Base-by-base conservation (phyloP, 2,113 vertebrate genomes). In the Erythrocercus mccallii region DNA sequence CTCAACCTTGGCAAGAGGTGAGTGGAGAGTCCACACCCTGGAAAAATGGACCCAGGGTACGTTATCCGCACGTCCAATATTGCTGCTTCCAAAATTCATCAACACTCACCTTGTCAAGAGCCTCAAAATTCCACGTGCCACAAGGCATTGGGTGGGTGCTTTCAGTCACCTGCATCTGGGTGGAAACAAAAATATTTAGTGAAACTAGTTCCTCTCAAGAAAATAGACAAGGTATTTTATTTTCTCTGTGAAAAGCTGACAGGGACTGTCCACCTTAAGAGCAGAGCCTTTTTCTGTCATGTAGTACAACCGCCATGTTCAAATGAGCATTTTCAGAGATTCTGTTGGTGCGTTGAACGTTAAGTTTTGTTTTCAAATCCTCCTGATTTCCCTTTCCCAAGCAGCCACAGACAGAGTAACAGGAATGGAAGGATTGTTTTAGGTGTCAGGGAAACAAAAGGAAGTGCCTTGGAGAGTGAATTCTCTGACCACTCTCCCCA, bases 1-100 rank as follows among this genome's bases (percentile, higher is more conserved):
- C 96, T 99, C 5, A 99, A 99, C 97, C 99, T 99, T 10, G 99
- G 99, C 53, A 99, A 99, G 94, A 96, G 99, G 99, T 99, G 95
- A 98, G 99, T 56, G n/a, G 68, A 22, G 61, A 2, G 3, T 28
- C 38, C 30, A 19, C 0, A 3, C 23, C 64, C 31, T 71, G 66
- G 15, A 1, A 2, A 11, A 51, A 51, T 24, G 27, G 44, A 25
- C 16, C 35, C 53, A 7, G n/a, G 15, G 16, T 33, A 0, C 18
- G 0, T 17, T 5, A 3, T 17, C 65, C 86, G 81, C 3, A 0
- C 28, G 2, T 38, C 51, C 3, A 2, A 0, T 37, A 11, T 22
- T 78, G 50, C 57, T 80, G 8, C 68, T 79, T 44, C 78, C 47
- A 33, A 50, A 53, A 20, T 12, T 40, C 38, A 40, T 40, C 38